Percentiles rank a stretch among this genome's conserved stretches.
Evolutionary conservation across 2,888 invertebrate species (phyloP).

Genomic region (Xylophagus ater): DNA sequence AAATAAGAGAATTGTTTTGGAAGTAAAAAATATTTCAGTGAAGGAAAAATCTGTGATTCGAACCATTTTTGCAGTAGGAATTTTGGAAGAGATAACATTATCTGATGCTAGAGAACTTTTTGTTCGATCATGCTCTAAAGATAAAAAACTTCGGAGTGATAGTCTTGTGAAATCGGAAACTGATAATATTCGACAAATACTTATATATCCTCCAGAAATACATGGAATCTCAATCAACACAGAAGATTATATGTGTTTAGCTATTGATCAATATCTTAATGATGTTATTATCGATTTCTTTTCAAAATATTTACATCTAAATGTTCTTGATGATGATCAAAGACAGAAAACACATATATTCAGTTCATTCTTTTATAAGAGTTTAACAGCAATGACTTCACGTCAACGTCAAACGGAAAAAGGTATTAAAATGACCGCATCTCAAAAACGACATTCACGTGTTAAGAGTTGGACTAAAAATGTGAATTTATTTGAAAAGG

Average conservation of each 20-base stretch:
- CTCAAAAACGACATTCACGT: conserved; percentile 75
- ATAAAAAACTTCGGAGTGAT: conserved; percentile 28
- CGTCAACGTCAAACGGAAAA: conserved; percentile 48
- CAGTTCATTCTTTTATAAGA: conserved; percentile 92
- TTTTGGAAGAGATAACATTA: conserved; percentile 58
- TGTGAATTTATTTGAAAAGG: conserved; percentile 92
- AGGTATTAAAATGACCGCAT: conserved; percentile 55
- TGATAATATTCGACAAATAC: conserved; percentile 50
- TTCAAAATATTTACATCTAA: conserved; percentile 71
- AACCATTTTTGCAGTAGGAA: conserved; percentile 46
- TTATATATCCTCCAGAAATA: conserved; percentile 76
- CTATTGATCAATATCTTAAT: conserved; percentile 88
- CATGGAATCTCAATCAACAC: conserved; percentile 84
- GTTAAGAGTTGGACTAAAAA: conserved; percentile 96
- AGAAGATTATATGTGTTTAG: conserved; percentile 87
- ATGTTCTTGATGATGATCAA: conserved; percentile 57
- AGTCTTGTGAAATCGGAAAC: conserved; percentile 41
- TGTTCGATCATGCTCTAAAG: conserved; percentile 47
- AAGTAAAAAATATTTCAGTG: conserved; percentile 57
- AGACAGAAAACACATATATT: conserved; percentile 83
- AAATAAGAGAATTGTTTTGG: conserved; percentile 61
- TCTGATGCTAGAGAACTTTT: conserved; percentile 74
- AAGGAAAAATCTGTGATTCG: conserved; percentile 55
- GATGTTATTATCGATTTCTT: conserved; percentile 98
- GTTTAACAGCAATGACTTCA: conserved; percentile 72